phyloP scores from a whole-genome alignment of 2,113 vertebrate genomes.

The Shinisaurus crocodilurus region DNA sequence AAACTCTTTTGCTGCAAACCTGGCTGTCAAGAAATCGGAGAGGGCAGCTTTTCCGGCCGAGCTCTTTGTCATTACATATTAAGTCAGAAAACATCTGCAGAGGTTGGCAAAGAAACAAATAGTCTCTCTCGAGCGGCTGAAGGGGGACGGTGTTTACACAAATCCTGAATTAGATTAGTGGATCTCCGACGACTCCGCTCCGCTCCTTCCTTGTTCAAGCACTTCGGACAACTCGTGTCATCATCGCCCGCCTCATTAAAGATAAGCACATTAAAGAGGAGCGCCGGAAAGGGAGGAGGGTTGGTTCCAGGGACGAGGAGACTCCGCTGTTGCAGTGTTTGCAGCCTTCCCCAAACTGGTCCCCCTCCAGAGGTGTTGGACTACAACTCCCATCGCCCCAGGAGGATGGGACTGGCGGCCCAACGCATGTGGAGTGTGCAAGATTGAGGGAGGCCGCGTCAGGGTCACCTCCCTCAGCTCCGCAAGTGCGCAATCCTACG shows the following conservation, averaged over 20 bases:
- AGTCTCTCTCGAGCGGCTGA: background rate
- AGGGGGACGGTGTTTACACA: background rate
- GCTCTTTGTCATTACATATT: background rate
- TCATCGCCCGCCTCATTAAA: background rate
- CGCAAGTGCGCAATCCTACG: too few relatives aligned
- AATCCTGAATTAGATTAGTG: background rate
- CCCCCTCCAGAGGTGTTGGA: too few relatives aligned
- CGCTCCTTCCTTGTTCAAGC: background rate
- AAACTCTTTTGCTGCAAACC: background rate
- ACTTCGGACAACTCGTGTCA: background rate
- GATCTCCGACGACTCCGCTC: background rate
- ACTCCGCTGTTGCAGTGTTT: too few relatives aligned
- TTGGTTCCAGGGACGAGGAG: background rate
- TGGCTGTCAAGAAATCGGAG: background rate
- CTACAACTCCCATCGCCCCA: too few relatives aligned
- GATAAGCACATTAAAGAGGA: background rate
- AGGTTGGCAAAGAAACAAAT: background rate
- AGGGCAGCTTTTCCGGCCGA: background rate
- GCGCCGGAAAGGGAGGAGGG: background rate
- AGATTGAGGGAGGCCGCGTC: too few relatives aligned
- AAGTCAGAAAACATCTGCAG: background rate
- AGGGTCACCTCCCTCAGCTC: too few relatives aligned
- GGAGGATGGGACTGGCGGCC: too few relatives aligned
- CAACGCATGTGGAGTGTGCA: too few relatives aligned
- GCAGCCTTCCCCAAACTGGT: too few relatives aligned